Percentiles rank a stretch among this genome's conserved stretches.
Conservation (phyloP, 2,113 vertebrate species). For the Melospiza melodia region DNA sequence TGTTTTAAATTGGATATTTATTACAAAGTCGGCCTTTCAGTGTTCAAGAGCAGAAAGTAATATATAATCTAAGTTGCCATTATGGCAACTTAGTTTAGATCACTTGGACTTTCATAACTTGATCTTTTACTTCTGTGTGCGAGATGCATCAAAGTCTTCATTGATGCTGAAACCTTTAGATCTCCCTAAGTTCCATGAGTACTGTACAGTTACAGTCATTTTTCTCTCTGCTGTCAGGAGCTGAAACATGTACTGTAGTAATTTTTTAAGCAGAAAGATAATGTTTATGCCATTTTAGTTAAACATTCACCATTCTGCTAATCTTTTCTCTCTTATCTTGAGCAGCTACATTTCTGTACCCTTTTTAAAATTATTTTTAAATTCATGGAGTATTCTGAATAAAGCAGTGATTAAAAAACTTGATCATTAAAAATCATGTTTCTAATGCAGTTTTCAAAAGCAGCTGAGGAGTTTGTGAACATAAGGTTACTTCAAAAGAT, state of each 20-base stretch:
- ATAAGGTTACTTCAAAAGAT: background rate
- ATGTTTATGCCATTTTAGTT: background rate
- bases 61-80: background rate
- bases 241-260: background rate
- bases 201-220: background rate
- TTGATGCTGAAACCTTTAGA: background rate
- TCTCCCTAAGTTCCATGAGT: background rate
- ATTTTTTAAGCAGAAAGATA: background rate
- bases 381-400: background rate
- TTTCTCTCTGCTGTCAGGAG: background rate
- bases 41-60: background rate
- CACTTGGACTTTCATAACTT: background rate
- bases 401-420: background rate
- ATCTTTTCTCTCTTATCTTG: background rate
- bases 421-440: background rate
- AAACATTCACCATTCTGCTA: background rate
- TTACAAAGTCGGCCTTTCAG: background rate
- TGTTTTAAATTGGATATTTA: background rate
- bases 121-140: background rate
- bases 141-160: background rate
- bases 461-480: background rate
- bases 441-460: background rate
- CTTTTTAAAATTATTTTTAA: background rate
- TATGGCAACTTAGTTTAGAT: background rate
- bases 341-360: background rate